Evolutionary conservation across 1,140 invertebrate genomes (phyloP).

Genomic region (Pseudomyrmex concolor): DNA sequence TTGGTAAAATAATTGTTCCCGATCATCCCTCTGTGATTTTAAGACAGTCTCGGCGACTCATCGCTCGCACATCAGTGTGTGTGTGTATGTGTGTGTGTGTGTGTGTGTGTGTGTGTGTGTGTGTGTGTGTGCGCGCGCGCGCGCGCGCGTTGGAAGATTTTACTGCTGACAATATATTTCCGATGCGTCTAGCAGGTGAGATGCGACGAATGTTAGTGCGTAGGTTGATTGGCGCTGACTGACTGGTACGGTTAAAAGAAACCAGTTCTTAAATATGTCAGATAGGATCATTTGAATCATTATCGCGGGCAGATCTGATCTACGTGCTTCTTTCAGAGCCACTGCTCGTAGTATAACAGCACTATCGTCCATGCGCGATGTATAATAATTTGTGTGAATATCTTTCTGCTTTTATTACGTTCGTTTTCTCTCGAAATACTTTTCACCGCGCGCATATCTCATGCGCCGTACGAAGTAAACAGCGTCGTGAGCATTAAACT

Average conservation of each 20-base stretch:
- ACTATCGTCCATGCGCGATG: background rate
- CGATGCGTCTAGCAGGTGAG: conserved; percentile 22
- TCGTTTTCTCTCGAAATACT: background rate
- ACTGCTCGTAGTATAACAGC: background rate
- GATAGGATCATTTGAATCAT: conserved; percentile 39
- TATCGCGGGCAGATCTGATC: conserved; percentile 25
- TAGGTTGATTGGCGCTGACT: conserved; percentile 50
- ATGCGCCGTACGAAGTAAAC: background rate
- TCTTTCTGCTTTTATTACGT: conserved; percentile 3
- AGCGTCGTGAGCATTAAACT: background rate
- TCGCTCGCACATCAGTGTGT: conserved; percentile 30
- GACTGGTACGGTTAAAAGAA: conserved; percentile 34
- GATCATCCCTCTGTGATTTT: conserved; percentile 16
- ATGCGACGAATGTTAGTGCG: conserved; percentile 48
- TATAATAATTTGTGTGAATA: background rate
- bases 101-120: too few relatives aligned
- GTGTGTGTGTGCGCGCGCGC: too few relatives aligned
- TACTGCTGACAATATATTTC: conserved; percentile 34
- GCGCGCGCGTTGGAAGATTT: conserved; percentile 34
- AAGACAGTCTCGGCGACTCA: conserved; percentile 16
- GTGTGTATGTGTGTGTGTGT: too few relatives aligned
- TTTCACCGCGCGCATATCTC: background rate
- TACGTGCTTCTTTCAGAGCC: conserved; percentile 27
- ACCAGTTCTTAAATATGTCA: conserved; percentile 68
- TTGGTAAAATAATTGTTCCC: conserved; percentile 45